A percentile compares a stretch with the other conserved stretches of the same genome.
phyloP scores from a whole-genome alignment of 2,797 vertebrate genomes.

The Sebastes taczanowskii region DNA sequence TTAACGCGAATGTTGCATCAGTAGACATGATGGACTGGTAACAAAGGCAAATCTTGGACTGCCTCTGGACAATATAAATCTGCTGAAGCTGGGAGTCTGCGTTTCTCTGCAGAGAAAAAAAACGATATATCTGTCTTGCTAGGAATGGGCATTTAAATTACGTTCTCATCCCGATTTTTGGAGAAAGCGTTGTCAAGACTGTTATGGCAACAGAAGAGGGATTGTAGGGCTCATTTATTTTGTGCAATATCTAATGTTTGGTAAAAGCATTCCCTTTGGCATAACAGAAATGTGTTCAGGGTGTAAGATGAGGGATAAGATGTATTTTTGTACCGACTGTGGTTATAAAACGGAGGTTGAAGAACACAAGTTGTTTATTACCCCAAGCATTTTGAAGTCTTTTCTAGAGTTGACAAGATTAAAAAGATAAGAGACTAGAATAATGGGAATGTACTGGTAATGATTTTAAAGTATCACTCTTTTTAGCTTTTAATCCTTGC shows the following conservation, averaged over 20 bases:
- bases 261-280: conserved; percentile 1
- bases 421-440: neutral
- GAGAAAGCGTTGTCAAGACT: neutral
- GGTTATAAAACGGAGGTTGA: conserved; percentile 5
- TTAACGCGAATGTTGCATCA: conserved; percentile 26
- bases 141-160: conserved; percentile 12
- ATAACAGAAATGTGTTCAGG: neutral
- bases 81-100: neutral
- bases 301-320: neutral
- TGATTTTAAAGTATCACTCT: neutral
- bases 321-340: conserved; percentile 45
- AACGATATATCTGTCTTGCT: neutral
- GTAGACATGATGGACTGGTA: conserved; percentile 8
- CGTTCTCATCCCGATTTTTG: neutral
- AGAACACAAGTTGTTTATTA: conserved; percentile 2
- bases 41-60: conserved; percentile 12
- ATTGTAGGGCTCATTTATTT: conserved; percentile 18
- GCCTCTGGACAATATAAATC: conserved; percentile 24
- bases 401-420: neutral
- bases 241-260: conserved; percentile 33
- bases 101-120: conserved; percentile 7
- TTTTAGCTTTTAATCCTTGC: neutral
- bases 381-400: conserved; percentile 2
- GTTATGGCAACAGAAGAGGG: neutral
- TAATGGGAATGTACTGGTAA: conserved; percentile 11